Evolutionary conservation across 2,888 invertebrate species (phyloP), one percentile per base, ranked within the genome.

Genomic region (Drosophila recens): DNA sequence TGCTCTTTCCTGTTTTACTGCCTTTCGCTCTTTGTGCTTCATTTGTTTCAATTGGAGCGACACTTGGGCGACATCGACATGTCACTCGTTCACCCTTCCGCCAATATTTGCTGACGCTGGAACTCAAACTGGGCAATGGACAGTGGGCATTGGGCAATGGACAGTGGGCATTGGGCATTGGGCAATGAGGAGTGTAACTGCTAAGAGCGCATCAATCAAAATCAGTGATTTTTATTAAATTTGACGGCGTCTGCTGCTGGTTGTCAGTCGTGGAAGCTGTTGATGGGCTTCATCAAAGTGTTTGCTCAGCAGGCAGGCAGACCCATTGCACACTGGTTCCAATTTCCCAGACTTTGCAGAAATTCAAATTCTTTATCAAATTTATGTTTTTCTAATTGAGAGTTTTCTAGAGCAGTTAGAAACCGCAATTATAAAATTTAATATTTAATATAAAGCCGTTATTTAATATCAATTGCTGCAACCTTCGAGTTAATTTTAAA

Each of bases 221-320:
- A 91, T 90, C 91, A 86, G 84, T 84, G 90, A 90, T 87, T 91
- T 90, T 91, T 89, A 91, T 91, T 91, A 90, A 91, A 89, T 91
- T 90, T 91, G 91, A 91, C 91, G 91, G 64, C 87, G 89, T 82
- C 89, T 82, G 82, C 87, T 82, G 88, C 87, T 82, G 88, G 88
- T 79, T 77, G 85, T 72, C 83, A 79, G 79, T 75, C 77, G 68
- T 72, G 74, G 63, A 67, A 30, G 49, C 53, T 51, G 57, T 40
- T 70, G 67, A 68, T 57, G 67, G 66, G 71, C 81, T 85, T 82
- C 72, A 88, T 89, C 70, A 87, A 87, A 87, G 71, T 85, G 90
- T 85, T 84, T 89, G 82, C 75, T 63, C 66, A 72, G 62, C 82
- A 51, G 59, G n/a, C n/a, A n/a, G 43, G 57, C 45, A 46, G 13